These are phyloP conservation scores for Astreopora myriophthalma DNA, from an alignment of 64 coral and sea anemone genomes.

Conservation along the genomic window DNA sequence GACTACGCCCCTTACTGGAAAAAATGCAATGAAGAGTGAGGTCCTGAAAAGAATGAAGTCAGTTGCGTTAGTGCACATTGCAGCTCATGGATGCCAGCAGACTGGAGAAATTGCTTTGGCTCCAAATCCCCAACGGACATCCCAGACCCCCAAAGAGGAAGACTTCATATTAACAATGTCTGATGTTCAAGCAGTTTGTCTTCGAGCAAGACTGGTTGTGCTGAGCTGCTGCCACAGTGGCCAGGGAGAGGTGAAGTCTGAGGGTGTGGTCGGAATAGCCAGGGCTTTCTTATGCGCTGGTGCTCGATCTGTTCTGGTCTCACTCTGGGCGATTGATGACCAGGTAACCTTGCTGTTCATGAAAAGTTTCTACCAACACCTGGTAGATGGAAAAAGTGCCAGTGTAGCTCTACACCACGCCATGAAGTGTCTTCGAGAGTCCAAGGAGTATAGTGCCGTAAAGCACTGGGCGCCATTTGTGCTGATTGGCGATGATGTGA, in stretches of 20 bases:
- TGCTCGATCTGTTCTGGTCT: neutral
- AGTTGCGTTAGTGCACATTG: neutral
- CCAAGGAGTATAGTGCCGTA: neutral
- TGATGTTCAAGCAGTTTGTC: neutral
- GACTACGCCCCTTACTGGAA: neutral
- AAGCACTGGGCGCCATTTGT: neutral
- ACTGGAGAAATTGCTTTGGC: neutral
- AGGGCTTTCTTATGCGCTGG: neutral
- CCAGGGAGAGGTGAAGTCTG: neutral
- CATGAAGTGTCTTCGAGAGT: neutral
- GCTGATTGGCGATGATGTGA: neutral
- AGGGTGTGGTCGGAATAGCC: neutral
- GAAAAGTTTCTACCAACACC: neutral
- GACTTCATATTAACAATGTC: neutral
- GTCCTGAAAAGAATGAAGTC: neutral
- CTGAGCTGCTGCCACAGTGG: neutral
- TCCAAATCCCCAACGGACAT: neutral
- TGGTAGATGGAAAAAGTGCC: neutral
- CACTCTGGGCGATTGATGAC: neutral
- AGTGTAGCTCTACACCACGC: too few relatives aligned
- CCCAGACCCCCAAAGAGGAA: neutral
- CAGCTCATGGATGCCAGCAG: rapidly evolving
- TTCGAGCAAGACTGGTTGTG: neutral
- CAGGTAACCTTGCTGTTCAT: neutral
- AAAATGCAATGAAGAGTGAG: neutral